Evolutionary conservation across 2,113 vertebrate genomes (phyloP).

Genomic region (Cepphus grylle): DNA sequence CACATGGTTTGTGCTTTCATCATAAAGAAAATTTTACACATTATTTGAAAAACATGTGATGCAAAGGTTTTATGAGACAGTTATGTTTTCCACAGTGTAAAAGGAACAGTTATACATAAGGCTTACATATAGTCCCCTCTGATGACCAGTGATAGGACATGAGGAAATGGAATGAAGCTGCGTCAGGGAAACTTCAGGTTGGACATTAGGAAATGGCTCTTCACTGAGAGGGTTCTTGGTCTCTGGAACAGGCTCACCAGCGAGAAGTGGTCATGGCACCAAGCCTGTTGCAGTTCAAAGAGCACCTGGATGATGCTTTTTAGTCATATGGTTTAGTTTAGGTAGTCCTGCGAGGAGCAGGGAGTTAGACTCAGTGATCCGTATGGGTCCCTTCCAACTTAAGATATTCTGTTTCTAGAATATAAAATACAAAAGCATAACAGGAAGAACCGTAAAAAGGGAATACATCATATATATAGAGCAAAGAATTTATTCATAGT

Average conservation of each 20-base stretch:
- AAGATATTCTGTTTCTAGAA: neutral
- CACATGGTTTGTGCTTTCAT: neutral
- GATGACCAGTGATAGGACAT: neutral
- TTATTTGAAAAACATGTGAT: neutral
- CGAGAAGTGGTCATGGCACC: too few species aligned
- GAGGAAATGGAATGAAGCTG: neutral
- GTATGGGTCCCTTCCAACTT: neutral
- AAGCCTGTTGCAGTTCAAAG: neutral
- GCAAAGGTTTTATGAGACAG: neutral
- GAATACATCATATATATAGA: neutral
- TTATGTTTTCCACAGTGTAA: neutral
- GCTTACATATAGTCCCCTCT: neutral
- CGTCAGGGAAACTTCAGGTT: neutral
- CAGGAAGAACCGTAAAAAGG: neutral
- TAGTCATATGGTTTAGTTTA: neutral
- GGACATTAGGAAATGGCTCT: neutral
- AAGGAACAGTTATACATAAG: neutral
- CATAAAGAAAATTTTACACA: fast-evolving
- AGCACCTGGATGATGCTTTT: fast-evolving
- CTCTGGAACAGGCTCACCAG: neutral
- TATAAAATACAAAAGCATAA: neutral
- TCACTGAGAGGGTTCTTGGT: neutral
- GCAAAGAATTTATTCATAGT: neutral
- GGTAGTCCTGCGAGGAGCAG: neutral
- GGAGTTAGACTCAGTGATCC: neutral